A percentile compares a stretch with the other conserved stretches of the same genome.
These are phyloP conservation scores for Astyanax mexicanus DNA, from an alignment of 2,797 vertebrate species.

Conservation along the genomic window DNA sequence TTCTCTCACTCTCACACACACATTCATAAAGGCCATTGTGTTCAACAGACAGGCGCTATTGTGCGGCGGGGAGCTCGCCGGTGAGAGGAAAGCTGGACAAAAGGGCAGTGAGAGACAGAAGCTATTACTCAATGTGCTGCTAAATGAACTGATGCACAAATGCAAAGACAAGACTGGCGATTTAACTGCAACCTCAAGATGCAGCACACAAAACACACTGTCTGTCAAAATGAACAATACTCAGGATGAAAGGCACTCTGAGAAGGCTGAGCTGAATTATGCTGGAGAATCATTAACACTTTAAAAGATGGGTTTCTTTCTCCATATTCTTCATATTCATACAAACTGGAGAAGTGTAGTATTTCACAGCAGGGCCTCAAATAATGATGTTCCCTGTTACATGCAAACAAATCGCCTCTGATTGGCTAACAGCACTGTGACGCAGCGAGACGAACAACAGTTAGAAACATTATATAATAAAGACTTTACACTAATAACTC, in stretches of 20 bases:
- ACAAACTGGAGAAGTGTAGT: not conserved
- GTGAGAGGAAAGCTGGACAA: conserved; percentile 64
- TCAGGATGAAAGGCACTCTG: not conserved
- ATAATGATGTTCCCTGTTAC: no score
- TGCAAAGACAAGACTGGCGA: conserved; percentile 30
- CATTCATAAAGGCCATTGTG: conserved; percentile 75
- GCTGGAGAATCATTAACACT: not conserved
- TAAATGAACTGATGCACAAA: conserved; percentile 40
- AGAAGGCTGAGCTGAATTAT: not conserved
- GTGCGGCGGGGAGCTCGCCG: conserved; percentile 67
- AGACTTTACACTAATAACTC: no score
- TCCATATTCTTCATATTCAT: not conserved
- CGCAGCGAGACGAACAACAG: no score
- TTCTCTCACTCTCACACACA: conserved; percentile 51
- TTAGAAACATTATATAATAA: no score
- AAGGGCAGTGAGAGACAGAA: conserved; percentile 57
- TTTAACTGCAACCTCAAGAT: not conserved
- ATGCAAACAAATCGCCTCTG: no score
- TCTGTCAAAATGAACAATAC: conserved; percentile 24
- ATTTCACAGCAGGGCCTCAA: no score
- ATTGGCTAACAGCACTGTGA: no score
- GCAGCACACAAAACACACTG: conserved; percentile 27
- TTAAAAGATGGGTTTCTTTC: not conserved
- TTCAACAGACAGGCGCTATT: conserved; percentile 71
- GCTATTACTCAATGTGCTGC: conserved; percentile 52